Conservation (phyloP, 1,140 invertebrate genomes). For the Ditylenchus dipsaci region DNA sequence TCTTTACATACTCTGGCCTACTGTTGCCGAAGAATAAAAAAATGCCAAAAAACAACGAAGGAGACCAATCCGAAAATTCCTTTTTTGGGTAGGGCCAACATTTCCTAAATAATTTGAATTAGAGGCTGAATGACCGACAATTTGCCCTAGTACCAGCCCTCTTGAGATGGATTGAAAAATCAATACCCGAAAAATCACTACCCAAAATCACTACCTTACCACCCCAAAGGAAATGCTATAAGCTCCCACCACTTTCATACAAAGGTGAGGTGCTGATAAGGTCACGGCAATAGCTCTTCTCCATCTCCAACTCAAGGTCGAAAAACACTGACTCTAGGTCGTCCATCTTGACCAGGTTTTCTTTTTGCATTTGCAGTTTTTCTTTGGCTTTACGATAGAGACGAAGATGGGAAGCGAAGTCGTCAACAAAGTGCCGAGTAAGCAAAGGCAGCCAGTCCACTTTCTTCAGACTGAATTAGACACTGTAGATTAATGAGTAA, state of each 20-base stretch:
- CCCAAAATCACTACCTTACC: no score
- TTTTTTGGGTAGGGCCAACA: no score
- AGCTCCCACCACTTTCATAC: constrained; percentile 61
- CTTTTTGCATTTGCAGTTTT: constrained; percentile 61
- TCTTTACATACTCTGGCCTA: no score
- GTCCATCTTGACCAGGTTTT: constrained; percentile 16
- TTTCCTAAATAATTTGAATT: no score
- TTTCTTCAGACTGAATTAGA: constrained; percentile 70
- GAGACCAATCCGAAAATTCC: no score
- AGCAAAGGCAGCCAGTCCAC: constrained; percentile 82
- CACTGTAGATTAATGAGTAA: not conserved
- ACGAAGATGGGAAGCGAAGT: constrained; percentile 79
- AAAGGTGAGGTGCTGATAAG: constrained; percentile 61
- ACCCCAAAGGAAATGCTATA: not conserved
- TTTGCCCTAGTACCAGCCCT: no score
- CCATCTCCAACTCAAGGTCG: constrained; percentile 79
- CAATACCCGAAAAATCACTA: no score
- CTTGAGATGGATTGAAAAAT: no score
- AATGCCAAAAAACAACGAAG: no score
- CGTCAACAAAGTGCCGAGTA: constrained; percentile 79
- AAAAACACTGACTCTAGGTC: constrained; percentile 76
- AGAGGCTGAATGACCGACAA: no score
- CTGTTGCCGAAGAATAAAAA: no score
- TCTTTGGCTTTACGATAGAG: constrained; percentile 72
- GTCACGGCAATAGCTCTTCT: constrained; percentile 67